Base-by-base conservation (phyloP, 2,113 vertebrate genomes). In the Gila orcuttii region DNA sequence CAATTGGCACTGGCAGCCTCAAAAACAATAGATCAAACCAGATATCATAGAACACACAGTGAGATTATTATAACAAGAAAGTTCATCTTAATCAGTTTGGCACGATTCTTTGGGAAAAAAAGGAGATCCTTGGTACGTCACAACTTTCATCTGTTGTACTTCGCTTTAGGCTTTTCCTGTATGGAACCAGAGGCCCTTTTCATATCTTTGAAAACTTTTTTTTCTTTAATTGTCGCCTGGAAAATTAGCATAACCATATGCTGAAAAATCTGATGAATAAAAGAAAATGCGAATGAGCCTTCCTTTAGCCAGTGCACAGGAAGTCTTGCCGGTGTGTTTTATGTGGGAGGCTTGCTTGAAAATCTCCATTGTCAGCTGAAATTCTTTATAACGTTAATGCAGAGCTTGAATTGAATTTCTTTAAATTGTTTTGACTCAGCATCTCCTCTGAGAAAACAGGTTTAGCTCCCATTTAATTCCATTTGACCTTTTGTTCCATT, bases 121-220 rank as follows among this genome's bases (percentile, higher is more conserved):
- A 36, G 21, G 31, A 36, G 76, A 25, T 80, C 31, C 52, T 59
- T 59, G 4, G 21, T 80, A 17, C 2, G 3, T 59, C 31, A 57
- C 21, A 78, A 62, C 78, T 80, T 80, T 80, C 12, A 80, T 80
- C 57, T 80, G 11, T 62, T 80, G 6, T 79, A 45, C 21, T 45
- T 13, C 11, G 78, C 78, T 60, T 45, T 62, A 64, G 57, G 78
- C 23, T 45, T 79, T 79, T 79, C 78, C 36, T 17, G 59, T 45
- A 19, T 0, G 3, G 57, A 9, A 62, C 57, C 62, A 7, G 19
- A 45, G 39, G 59, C 15, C 10, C n/a, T 60, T 59, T 36, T 39
- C 55, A 23, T 79, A 8, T 36, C 31, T 79, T 79, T 57, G 52
- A 59, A 79, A 79, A n/a, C 19, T 3, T 36, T 79, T 6, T 7